Base-by-base conservation (phyloP, 1,140 invertebrate species). In the Dreissena rostriformis region DNA sequence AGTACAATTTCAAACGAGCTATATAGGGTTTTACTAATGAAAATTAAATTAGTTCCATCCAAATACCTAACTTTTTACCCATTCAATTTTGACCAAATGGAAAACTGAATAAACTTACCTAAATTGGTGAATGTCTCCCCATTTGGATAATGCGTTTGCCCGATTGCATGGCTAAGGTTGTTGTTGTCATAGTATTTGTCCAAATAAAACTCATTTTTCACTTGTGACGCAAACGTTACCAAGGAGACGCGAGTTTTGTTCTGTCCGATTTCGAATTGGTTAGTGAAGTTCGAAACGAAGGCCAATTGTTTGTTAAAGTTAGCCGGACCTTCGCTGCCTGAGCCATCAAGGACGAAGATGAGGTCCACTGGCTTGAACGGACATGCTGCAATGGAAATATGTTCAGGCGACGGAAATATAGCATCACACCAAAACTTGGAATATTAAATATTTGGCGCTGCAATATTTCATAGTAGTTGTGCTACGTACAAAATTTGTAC, bases 331-430 rank as follows among this genome's bases (percentile, higher is more conserved):
- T 86, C 86, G 61, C 86, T 88, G 7, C 84, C 78, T 0, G 90
- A 91, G 0, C 86, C 81, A 65, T 91, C 90, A 51, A 91, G 74
- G 0, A 90, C 77, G 57, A 91, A 91, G 26, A 89, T 86, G 0
- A 91, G 70, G 73, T 91, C 90, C 0, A 72, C 85, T 10, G 85
- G 85, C n/a, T 82, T 71, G 17, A 51, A 71, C 65, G 78, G 75
- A 61, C 84, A 74, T 1, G 67, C 74, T 86, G 78, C 19, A 68
- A 52, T 29, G 55, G 52, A 7, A 77, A 39, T 5, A 39, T 39
- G 39, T 5, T 39, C 39, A 39, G 39, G 8, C 39, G 39, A 39
- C 8, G 39, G 39, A 39, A 39, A 39, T 39, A 39, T 39, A 39
- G 8, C 2, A 39, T 39, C 39, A 39, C 39, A 39, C 39, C 39